phyloP scores from a whole-genome alignment of 30 jellyfish, hydroid and myxozoan species.

The Hydractinia symbiolongicarpus region DNA sequence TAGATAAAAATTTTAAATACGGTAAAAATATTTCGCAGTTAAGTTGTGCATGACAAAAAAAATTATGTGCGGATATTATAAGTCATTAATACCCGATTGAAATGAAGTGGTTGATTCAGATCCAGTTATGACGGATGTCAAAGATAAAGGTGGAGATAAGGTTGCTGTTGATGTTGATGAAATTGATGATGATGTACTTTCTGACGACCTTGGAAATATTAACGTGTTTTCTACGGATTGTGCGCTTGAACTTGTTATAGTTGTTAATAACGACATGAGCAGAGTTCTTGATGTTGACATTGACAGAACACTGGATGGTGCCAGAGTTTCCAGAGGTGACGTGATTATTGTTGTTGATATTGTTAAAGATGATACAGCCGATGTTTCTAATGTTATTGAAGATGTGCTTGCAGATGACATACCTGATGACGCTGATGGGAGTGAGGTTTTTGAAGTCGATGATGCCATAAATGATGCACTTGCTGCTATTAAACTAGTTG shows the following conservation, averaged over 20 bases:
- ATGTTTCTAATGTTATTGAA: not conserved
- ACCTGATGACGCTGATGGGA: not conserved
- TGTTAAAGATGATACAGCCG: not conserved
- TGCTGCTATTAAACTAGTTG: too few species aligned
- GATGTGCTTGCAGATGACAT: not conserved
- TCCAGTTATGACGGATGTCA: not conserved
- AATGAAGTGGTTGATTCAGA: too few species aligned
- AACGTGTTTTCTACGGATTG: not conserved
- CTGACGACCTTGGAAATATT: not conserved
- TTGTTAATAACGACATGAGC: not conserved
- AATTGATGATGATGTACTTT: not conserved
- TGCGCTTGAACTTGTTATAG: not conserved
- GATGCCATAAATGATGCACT: not conserved
- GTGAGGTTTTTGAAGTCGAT: not conserved
- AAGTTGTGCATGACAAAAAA: too few species aligned
- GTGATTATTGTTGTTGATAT: not conserved
- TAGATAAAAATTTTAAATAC: too few species aligned
- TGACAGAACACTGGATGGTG: not conserved
- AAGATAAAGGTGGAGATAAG: not conserved
- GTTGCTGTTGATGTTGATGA: not conserved
- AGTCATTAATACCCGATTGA: too few species aligned
- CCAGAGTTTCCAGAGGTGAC: not conserved
- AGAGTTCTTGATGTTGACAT: not conserved
- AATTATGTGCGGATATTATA: too few species aligned
- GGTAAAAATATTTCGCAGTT: too few species aligned